Base-by-base conservation (phyloP, 1,140 invertebrate genomes). In the Eulimnadia texana region DNA sequence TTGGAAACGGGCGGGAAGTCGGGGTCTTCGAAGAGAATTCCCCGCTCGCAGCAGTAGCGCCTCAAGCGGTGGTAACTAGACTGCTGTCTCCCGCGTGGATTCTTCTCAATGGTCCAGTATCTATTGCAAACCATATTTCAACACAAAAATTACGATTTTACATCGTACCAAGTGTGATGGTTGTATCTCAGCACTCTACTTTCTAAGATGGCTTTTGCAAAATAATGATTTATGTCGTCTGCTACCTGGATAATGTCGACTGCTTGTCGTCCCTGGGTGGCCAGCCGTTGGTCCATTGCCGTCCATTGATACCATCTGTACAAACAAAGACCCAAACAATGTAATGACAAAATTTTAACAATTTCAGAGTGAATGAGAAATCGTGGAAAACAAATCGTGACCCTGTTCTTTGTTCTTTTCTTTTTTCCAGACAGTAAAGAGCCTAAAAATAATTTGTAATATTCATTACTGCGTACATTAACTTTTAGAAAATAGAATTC, bases 11-110 rank as follows among this genome's bases (percentile, higher is more conserved):
- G 75, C 11, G 79, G 75, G 71, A 85, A 85, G 63, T 86, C 83
- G 1, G 77, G 76, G 70, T 86, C 85, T 66, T 84, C 82, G 69
- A 80, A 87, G 13, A 85, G 71, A 3, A 73, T 69, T 2, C 78
- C 79, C 42, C 76, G 66, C 62, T 81, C 77, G 22, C 83, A 66
- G 64, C 81, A 82, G 3, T 74, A 68, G 60, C 80, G 68, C 57
- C 74, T 73, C 16, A 82, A 70, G 2, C 78, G 77, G 49, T 77
- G 71, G 67, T 80, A 79, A 67, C 72, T 77, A 3, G 67, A 66
- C 25, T 69, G 69, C 50, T 73, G 70, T 24, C 68, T 65, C 61
- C 74, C 66, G 33, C 75, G 74, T 55, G 65, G 47, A 51, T 60
- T 69, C 33, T 78, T 67, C 67, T 81, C 79, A 22, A 76, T 74